Evolutionary conservation across 1,140 invertebrate species (phyloP), one percentile per base, ranked within the genome.

Genomic region (Amphibalanus amphitrite): DNA sequence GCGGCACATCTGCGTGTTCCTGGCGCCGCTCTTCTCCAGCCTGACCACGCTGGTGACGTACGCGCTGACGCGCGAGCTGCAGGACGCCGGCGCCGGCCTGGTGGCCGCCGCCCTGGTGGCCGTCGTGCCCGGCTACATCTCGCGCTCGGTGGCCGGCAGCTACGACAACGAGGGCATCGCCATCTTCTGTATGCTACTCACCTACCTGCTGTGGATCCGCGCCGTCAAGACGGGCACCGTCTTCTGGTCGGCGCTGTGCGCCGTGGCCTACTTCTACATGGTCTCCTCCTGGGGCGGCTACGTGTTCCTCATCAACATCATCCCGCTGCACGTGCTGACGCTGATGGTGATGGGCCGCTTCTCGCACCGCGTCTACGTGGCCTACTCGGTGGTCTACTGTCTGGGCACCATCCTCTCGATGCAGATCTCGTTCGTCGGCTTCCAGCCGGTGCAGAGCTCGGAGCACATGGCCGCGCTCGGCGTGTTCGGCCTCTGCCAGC

Each of bases 141-240:
- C 93, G 65, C 83, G 95, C 75, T 98, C 95, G 1, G 95, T 98
- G 10, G 95, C 95, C 71, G 95, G 95, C 47, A 97, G 93, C 67
- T 98, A 98, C 79, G 95, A 98, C 80, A 98, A 98, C 80, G 96
- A 98, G 85, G 95, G 93, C 71, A 98, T 98, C 80, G 96, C 95
- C 33, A 98, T 98, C 77, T 98, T 98, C 83, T 97, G 94, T 80
- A 97, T 98, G 95, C 82, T 98, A 69, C 85, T 98, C 65, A 98
- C 96, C 0, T 98, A 98, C 81, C 95, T 95, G 78, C 86, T 94
- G 79, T 98, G 95, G 96, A 97, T 98, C 71, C 97, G 97, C 82
- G 88, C 94, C 26, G 92, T 98, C 0, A 97, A 98, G 82, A 95
- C 92, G 73, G 96, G 95, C 73, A 91, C 92, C 28, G 89, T 97